A percentile compares a stretch with the other conserved stretches of the same genome.
Conservation (phyloP, 2,113 vertebrate genomes). For the Psophia crepitans region DNA sequence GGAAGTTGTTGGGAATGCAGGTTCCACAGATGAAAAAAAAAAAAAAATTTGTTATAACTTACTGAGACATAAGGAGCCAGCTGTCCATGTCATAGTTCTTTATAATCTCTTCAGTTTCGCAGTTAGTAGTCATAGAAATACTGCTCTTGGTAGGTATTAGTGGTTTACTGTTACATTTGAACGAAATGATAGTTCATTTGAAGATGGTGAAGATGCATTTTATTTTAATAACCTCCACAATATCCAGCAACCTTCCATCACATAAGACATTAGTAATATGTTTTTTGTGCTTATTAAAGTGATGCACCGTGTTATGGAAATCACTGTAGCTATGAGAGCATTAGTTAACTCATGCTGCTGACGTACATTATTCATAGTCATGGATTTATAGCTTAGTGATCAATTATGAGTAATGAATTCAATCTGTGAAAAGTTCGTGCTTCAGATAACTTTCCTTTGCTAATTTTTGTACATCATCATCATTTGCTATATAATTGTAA, state of each 20-base stretch:
- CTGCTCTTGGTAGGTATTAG: neutral
- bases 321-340: neutral
- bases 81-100: neutral
- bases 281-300: neutral
- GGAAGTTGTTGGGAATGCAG: neutral
- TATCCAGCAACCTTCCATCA: neutral
- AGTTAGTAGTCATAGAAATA: neutral
- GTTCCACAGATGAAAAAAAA: neutral
- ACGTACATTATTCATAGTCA: neutral
- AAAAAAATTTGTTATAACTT: neutral
- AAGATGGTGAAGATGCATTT: neutral
- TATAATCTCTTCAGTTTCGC: neutral
- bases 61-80: neutral
- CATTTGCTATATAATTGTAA: neutral
- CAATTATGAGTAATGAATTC: neutral
- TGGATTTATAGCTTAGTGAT: neutral
- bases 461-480: neutral
- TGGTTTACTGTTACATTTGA: neutral
- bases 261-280: neutral
- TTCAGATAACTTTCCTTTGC: neutral
- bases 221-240: neutral
- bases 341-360: neutral
- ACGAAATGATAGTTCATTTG: neutral
- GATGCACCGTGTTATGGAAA: rapidly evolving
- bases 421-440: neutral